phyloP scores from a whole-genome alignment of 2,113 vertebrate species.

The Donacobius atricapilla region DNA sequence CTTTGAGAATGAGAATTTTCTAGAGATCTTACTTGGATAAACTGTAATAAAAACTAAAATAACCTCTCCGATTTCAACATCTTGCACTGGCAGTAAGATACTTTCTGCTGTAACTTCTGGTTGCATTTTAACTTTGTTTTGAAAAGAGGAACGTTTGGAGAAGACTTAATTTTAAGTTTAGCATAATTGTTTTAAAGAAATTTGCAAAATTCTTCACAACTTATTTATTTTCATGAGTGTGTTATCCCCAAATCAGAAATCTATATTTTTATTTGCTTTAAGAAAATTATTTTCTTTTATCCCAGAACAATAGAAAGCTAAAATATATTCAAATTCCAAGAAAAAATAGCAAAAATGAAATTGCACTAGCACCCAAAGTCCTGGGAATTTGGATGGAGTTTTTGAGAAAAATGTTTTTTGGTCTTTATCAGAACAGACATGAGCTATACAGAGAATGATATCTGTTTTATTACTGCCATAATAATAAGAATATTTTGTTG shows the following conservation, averaged over 20 bases:
- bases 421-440: background rate
- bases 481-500: background rate
- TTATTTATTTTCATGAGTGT: background rate
- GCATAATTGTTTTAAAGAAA: background rate
- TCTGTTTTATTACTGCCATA: background rate
- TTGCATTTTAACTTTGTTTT: background rate
- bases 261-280: background rate
- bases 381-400: background rate
- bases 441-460: background rate
- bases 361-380: accelerated
- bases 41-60: background rate
- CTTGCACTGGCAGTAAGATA: background rate
- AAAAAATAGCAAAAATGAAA: background rate
- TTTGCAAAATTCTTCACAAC: background rate
- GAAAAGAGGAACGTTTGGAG: background rate
- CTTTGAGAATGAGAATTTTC: background rate
- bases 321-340: background rate
- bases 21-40: background rate
- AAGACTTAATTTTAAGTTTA: background rate
- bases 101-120: background rate
- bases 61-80: background rate
- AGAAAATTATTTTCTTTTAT: background rate
- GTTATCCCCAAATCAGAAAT: background rate
- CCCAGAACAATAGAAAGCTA: background rate
- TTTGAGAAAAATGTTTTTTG: background rate